These are phyloP conservation scores for Meliscaeva auricollis DNA, from an alignment of 2,888 invertebrate species.

Conservation along the genomic window DNA sequence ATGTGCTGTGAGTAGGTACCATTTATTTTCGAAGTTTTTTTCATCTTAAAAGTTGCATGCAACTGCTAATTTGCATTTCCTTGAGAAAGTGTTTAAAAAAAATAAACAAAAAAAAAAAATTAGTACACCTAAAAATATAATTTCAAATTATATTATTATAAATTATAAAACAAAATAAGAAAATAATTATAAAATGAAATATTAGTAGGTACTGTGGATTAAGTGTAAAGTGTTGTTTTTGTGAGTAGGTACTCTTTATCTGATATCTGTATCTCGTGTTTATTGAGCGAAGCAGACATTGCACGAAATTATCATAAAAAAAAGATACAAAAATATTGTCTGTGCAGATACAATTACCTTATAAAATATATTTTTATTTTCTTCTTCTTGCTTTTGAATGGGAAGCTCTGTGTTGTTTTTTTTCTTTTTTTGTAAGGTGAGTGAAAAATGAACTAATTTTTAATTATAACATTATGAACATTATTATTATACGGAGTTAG, in stretches of 20 bases:
- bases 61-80: slow-evolving; percentile 58
- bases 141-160: slow-evolving; percentile 10
- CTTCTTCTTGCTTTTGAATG: slow-evolving; percentile 22
- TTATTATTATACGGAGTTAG: slow-evolving; percentile 31
- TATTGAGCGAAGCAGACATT: slow-evolving; percentile 59
- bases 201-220: slow-evolving; percentile 30
- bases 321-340: slow-evolving; percentile 34
- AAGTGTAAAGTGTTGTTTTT: slow-evolving; percentile 36
- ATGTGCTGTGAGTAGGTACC: slow-evolving; percentile 49
- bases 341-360: slow-evolving; percentile 62
- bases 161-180: background rate
- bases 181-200: slow-evolving; percentile 8
- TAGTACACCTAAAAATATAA: slow-evolving; percentile 13
- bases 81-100: slow-evolving; percentile 69
- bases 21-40: slow-evolving; percentile 40
- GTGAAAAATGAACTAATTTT: slow-evolving; percentile 63
- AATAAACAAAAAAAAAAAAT: slow-evolving; percentile 46
- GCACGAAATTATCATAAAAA: slow-evolving; percentile 53
- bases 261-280: slow-evolving; percentile 17
- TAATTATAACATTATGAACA: slow-evolving; percentile 59
- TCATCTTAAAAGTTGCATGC: slow-evolving; percentile 29
- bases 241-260: slow-evolving; percentile 18
- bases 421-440: slow-evolving; percentile 47
- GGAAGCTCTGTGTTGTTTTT: slow-evolving; percentile 38
- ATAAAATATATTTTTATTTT: background rate